Evolutionary conservation across 2,797 vertebrate genomes (phyloP), one percentile per base, ranked within the genome.

Genomic region (Danio choprae): DNA sequence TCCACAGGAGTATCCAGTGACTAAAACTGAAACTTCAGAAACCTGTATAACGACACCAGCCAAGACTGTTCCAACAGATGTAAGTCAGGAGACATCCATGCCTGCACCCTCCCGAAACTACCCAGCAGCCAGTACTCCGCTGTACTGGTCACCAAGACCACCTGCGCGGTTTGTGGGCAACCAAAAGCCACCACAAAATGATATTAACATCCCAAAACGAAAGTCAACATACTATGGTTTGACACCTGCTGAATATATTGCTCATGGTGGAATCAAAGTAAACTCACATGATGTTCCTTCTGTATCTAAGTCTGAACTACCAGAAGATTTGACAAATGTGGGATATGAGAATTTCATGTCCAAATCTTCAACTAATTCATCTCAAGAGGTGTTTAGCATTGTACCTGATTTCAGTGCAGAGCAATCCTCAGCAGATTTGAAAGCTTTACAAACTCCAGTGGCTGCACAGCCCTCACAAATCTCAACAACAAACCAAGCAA

Each of bases 161-260:
- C 75, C 67, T 58, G 77, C 55, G 48, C 71, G 79, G 20, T 73
- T 76, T 12, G 18, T 81, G 13, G 80, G 73, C 36, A 58, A 83
- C 40, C 74, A 85, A 58, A 81, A 40, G 20, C 38, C 68, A 40
- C 70, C 70, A n/a, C 79, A 81, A 75, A 84, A 67, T 46, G 81
- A 82, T 46, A 18, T 43, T 7, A 59, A 53, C 9, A 67, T 69
- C 59, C 51, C 48, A 10, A 84, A 84, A 67, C 40, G 22, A 50
- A 87, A 81, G 72, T 94, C 93, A 60, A 92, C 88, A 60, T 94
- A 94, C 86, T 94, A 93, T 16, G 94, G 93, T 38, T 89, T 94
- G 58, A 93, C 91, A 64, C 93, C 93, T 81, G 55, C 88, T 76
- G 88, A 92, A 74, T 93, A 93, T 85, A 83, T 55, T 80, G 92